A percentile compares a stretch with the other conserved stretches of the same genome.
Evolutionary conservation across 2,888 invertebrate species (phyloP).

Genomic region (Trichopoda pennipes): DNA sequence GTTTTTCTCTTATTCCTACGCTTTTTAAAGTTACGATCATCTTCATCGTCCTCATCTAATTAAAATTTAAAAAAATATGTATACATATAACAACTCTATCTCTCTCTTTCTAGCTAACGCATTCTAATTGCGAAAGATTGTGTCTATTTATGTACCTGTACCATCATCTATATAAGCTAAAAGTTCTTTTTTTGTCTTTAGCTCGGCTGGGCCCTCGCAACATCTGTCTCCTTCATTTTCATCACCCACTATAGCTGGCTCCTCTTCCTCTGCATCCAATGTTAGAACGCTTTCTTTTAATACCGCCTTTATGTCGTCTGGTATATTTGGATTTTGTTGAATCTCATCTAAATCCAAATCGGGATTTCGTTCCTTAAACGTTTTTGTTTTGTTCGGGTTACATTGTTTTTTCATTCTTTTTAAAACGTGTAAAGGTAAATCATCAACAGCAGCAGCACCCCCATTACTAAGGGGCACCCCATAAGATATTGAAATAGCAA

Average conservation of each 20-base stretch:
- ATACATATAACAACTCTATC: too few species aligned
- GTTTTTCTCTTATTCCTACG: conserved; percentile 78
- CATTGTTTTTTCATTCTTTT: conserved; percentile 81
- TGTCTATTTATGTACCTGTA: conserved; percentile 73
- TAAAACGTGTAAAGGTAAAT: conserved; percentile 71
- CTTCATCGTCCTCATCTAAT: conserved; percentile 78
- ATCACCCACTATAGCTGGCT: conserved; percentile 72
- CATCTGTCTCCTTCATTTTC: conserved; percentile 72
- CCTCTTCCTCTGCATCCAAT: conserved; percentile 77
- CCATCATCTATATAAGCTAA: conserved; percentile 80
- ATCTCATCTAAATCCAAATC: conserved; percentile 81
- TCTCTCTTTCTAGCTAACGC: too few species aligned
- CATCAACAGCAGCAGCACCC: conserved; percentile 70
- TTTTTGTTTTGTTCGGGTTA: conserved; percentile 79
- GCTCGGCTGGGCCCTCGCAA: conserved; percentile 75
- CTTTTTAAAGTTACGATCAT: conserved; percentile 79
- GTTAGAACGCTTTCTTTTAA: conserved; percentile 80
- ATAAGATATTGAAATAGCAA: conserved; percentile 79
- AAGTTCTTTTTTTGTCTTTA: conserved; percentile 79
- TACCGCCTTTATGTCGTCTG: conserved; percentile 80
- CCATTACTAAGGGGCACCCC: conserved; percentile 85
- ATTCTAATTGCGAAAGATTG: conserved; percentile 19
- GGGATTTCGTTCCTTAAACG: conserved; percentile 81
- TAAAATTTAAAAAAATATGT: conserved; percentile 49
- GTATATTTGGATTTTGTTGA: conserved; percentile 80